Evolutionary conservation across 2,888 invertebrate species (phyloP).

Genomic region (Hypolimnas misippus): DNA sequence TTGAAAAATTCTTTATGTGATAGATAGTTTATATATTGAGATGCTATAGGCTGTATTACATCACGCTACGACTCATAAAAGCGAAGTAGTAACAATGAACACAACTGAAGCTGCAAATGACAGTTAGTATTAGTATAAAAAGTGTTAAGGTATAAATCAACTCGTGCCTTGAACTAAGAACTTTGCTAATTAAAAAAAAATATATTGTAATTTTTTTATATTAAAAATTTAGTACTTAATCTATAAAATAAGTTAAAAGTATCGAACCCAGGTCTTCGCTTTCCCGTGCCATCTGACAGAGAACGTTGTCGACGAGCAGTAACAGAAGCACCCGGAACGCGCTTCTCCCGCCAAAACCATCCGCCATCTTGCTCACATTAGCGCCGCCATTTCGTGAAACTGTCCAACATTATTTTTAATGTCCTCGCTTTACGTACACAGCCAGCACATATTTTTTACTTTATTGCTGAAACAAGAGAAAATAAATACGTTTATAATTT

Average conservation of each 20-base stretch:
- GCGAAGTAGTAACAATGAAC: too few species aligned
- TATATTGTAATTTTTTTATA: too few species aligned
- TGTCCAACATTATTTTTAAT: constrained; percentile 33
- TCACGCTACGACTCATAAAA: too few species aligned
- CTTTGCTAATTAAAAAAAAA: too few species aligned
- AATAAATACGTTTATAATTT: background rate
- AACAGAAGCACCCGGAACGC: constrained; percentile 59
- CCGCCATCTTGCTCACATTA: constrained; percentile 64
- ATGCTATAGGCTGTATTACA: too few species aligned
- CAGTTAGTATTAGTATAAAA: too few species aligned
- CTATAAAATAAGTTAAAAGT: constrained; percentile 30
- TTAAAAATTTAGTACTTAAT: background rate
- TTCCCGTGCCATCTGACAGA: constrained; percentile 60
- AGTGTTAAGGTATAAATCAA: too few species aligned
- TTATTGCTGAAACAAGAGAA: constrained; percentile 52
- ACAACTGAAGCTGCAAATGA: too few species aligned
- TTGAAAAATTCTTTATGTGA: too few species aligned
- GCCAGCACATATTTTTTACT: constrained; percentile 18
- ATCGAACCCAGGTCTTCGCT: constrained; percentile 71
- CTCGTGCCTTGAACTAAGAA: too few species aligned
- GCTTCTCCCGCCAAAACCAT: constrained; percentile 58
- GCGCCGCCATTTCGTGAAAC: constrained; percentile 39
- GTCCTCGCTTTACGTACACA: constrained; percentile 20
- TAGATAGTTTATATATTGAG: too few species aligned
- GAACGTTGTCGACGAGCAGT: constrained; percentile 56